Evolutionary conservation across 2,113 vertebrate species (phyloP).

Genomic region (Tonatia bakeri): DNA sequence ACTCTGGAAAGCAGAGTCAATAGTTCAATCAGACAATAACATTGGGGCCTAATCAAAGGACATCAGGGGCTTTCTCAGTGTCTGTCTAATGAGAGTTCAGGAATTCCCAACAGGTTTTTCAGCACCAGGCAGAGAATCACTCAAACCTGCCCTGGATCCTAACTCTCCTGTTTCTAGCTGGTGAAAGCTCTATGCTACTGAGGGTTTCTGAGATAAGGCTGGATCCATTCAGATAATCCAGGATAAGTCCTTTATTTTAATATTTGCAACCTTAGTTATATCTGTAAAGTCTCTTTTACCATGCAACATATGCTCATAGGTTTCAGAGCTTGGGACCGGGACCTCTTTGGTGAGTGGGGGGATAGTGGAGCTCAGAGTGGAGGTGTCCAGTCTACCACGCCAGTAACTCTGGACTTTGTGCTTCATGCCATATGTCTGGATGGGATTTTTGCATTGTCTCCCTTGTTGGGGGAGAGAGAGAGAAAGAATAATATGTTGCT

Average conservation of each 20-base stretch:
- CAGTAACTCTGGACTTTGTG: neutral
- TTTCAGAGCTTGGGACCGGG: neutral
- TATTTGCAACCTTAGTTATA: neutral
- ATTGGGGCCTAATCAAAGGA: neutral
- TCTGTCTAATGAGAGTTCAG: neutral
- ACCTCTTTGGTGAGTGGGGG: neutral
- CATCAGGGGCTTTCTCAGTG: neutral
- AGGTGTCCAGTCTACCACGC: fast-evolving
- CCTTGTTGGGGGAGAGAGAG: neutral
- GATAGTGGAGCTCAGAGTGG: fast-evolving
- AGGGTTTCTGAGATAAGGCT: neutral
- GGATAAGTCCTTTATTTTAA: neutral
- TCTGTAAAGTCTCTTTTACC: neutral
- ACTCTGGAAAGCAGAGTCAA: neutral
- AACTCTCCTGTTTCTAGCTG: neutral
- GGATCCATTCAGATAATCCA: neutral
- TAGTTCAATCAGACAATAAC: neutral
- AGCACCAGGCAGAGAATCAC: neutral
- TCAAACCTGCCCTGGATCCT: neutral
- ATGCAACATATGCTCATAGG: neutral
- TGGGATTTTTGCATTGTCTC: neutral
- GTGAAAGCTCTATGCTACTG: neutral
- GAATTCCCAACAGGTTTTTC: neutral
- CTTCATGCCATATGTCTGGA: fast-evolving
- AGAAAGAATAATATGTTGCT: neutral